Percentiles rank a stretch among this genome's conserved stretches.
These are phyloP conservation scores for Phaetusa simplex DNA, from an alignment of 2,113 vertebrate genomes.

Conservation along the genomic window DNA sequence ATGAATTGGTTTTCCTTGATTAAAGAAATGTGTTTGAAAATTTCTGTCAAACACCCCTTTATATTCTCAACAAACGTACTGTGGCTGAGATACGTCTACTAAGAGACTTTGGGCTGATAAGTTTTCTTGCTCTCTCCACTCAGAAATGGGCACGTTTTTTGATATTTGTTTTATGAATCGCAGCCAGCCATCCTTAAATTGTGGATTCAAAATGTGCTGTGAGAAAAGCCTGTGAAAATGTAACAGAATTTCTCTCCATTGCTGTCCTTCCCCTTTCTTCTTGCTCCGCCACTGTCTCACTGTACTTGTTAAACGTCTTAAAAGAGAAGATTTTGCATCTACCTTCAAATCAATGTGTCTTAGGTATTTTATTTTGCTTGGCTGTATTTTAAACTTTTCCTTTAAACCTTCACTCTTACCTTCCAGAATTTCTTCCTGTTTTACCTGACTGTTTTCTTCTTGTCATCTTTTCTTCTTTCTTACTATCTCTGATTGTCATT, in stretches of 20 bases:
- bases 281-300: neutral
- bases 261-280: neutral
- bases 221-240: neutral
- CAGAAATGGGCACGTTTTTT: neutral
- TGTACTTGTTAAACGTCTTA: constrained; percentile 9
- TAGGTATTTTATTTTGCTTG: constrained; percentile 9
- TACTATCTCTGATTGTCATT: constrained; percentile 15
- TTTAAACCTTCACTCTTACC: constrained; percentile 25
- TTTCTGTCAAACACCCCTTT: neutral
- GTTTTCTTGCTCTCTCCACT: neutral
- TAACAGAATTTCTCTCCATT: neutral
- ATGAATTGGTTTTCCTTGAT: neutral
- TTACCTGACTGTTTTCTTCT: constrained; percentile 6
- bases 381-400: neutral
- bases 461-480: constrained; percentile 32
- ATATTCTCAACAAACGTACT: neutral
- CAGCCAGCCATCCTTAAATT: neutral
- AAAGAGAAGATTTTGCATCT: constrained; percentile 6
- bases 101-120: neutral
- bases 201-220: neutral
- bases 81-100: neutral
- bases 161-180: neutral
- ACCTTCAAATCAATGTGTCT: neutral
- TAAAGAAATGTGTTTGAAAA: neutral
- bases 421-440: constrained; percentile 8